Base-by-base conservation (phyloP, 2,797 vertebrate species). In the Protonibea diacanthus region DNA sequence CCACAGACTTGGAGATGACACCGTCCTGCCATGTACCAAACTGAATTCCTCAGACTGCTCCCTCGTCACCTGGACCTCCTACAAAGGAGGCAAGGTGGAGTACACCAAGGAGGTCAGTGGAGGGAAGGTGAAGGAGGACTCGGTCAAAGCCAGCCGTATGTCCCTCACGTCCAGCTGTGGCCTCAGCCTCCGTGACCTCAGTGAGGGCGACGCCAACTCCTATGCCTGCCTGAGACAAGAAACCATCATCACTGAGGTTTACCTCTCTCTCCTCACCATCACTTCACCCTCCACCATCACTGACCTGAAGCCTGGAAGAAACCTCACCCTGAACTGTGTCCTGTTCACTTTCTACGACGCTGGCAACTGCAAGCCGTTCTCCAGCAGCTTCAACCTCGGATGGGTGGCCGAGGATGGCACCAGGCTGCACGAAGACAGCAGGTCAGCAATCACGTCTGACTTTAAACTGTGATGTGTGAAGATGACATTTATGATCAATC, bases 231-330 rank as follows among this genome's bases (percentile, higher is more conserved):
- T 27, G 71, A 0, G 0, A 9, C 0, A 40, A 0, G 13, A 8
- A 0, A 0, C 2, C 0, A 0, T 1, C 6, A 0, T 73, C 8
- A 13, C 25, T 0, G 1, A 69, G 0, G 25, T 88, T 1, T 90
- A 91, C 77, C 68, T 92, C 0, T 90, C 90, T 1, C 45, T 92
- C 18, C 81, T 92, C 49, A 8, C 68, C 64, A 45, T 92, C 52
- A 57, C 58, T 0, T 76, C 85, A 0, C 0, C 0, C 0, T 85
- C 85, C 20, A 2, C 17, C 23, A 0, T 92, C 62, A 65, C 38
- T 0, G 73, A 86, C n/a, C 84, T 92, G 42, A 84, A 44, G 67
- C 78, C 72, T 0, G 86, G 90, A 27, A 72, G 89, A 47, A 45
- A 10, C 20, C 76, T 92, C 2, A 0, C 1, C 23, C 66, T 92